phyloP scores from a whole-genome alignment of 2,797 vertebrate species.

The Xyrichtys novacula region DNA sequence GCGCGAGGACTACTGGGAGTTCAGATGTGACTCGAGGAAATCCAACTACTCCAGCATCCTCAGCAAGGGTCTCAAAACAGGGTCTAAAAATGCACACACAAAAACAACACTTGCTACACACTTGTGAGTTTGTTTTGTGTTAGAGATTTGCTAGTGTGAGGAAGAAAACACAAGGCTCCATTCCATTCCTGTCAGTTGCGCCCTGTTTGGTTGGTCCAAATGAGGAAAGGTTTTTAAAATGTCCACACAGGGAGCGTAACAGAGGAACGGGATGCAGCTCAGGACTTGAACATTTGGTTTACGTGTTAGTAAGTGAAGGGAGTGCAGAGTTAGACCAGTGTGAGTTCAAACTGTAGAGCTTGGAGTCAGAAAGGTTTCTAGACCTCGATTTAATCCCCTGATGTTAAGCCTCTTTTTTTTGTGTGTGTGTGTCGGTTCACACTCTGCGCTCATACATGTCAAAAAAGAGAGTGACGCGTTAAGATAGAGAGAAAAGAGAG shows the following conservation, averaged over 20 bases:
- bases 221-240: not conserved
- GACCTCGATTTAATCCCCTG: constrained; percentile 45
- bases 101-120: constrained; percentile 1
- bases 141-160: constrained; percentile 24
- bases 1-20: constrained; percentile 42
- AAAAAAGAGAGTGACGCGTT: constrained; percentile 29
- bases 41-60: constrained; percentile 29
- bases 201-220: not conserved
- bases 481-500: constrained; percentile 41
- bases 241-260: constrained; percentile 11
- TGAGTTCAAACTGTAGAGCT: constrained; percentile 45
- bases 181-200: constrained; percentile 36
- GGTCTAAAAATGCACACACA: constrained; percentile 10
- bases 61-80: constrained; percentile 21
- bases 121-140: constrained; percentile 26
- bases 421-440: constrained; percentile 21
- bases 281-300: not conserved
- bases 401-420: constrained; percentile 13
- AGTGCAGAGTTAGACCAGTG: constrained; percentile 23
- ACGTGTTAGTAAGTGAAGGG: constrained; percentile 38
- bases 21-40: constrained; percentile 35
- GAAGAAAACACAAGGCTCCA: constrained; percentile 30
- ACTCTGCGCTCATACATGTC: constrained; percentile 25
- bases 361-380: constrained; percentile 61
- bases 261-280: constrained; percentile 43